Percentiles rank a stretch among this genome's conserved stretches.
phyloP scores from a whole-genome alignment of 1,140 invertebrate species.

The Patella vulgata region DNA sequence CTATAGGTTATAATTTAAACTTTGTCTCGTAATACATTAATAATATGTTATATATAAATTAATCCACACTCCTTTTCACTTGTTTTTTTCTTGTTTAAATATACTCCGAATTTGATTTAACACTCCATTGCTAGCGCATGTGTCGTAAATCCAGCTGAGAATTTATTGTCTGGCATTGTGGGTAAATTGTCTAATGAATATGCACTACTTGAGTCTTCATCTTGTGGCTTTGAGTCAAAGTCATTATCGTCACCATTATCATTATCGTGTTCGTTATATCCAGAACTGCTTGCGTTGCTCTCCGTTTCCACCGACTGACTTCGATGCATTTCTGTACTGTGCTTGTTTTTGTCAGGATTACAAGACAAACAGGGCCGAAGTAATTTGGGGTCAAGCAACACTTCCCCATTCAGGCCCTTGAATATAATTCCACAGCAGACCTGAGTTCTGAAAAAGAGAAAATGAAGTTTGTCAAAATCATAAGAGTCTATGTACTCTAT shows the following conservation, averaged over 20 bases:
- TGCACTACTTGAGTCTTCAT: not conserved
- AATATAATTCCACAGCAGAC: constrained; percentile 81
- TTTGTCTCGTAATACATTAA: too few species aligned
- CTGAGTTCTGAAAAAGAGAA: constrained; percentile 71
- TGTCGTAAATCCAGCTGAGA: constrained; percentile 1
- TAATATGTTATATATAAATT: too few species aligned
- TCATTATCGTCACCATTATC: constrained; percentile 24
- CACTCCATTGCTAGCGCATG: constrained; percentile 13
- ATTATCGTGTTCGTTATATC: constrained; percentile 38
- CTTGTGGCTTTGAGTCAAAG: constrained; percentile 26
- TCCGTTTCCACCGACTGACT: constrained; percentile 46
- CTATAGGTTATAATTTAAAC: too few species aligned
- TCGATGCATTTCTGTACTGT: constrained; percentile 29
- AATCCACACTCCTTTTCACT: too few species aligned
- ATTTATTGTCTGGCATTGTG: not conserved
- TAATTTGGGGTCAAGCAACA: constrained; percentile 74
- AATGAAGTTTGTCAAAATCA: too few species aligned
- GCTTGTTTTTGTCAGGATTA: constrained; percentile 15
- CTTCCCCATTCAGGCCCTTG: constrained; percentile 74
- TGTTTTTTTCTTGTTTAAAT: too few species aligned
- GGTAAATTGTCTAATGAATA: not conserved
- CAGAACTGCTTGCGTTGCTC: constrained; percentile 43
- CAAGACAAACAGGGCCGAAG: constrained; percentile 72
- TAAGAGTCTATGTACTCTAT: too few species aligned
- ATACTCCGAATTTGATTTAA: too few species aligned